Evolutionary conservation across 2,888 invertebrate species (phyloP), one percentile per base, ranked within the genome.

Genomic region (Plusia festucae): DNA sequence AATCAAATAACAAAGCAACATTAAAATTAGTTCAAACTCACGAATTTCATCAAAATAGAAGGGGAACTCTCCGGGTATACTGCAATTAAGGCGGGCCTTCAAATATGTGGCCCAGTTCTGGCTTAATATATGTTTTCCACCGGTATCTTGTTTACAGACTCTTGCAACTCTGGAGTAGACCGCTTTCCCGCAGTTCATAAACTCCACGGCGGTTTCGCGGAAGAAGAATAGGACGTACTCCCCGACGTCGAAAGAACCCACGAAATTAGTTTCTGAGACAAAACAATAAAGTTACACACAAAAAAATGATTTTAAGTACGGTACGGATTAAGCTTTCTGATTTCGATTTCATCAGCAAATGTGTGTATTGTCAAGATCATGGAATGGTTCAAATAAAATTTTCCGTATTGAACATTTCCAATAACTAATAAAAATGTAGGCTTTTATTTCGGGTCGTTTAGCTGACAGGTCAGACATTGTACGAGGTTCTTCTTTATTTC

Each of bases 41-140:
- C 96, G 97, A 83, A 97, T 96, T 94, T 97, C 97, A 89, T 97
- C 96, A 89, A 97, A 97, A 89, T 97, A 97, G 91, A 97, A 97
- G 0, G 97, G 97, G 83, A 96, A 97, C 82, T 97, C 97, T 79
- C 97, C 97, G 44, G 97, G 97, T 85, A 97, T 96, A 79, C 96
- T 97, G 87, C 97, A 97, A 88, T 97, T 97, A 72, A 97, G 95
- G 53, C 97, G 91, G 24, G 96, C 97, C 90, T 97, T 97, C 76
- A 97, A 90, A 87, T 96, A 97, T 54, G 96, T 96, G 76, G 96
- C 96, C 96, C 97, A 97, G 85, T 96, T 96, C 85, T 96, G 96
- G 82, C 94, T 95, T 74, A 96, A 93, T 82, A 96, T 96, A 81
- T 96, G 96, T 84, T 96, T 96, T 66, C 97, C 97, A 20, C 97